Evolutionary conservation across 1,140 invertebrate genomes (phyloP).

Genomic region (Saccostrea cuccullata): DNA sequence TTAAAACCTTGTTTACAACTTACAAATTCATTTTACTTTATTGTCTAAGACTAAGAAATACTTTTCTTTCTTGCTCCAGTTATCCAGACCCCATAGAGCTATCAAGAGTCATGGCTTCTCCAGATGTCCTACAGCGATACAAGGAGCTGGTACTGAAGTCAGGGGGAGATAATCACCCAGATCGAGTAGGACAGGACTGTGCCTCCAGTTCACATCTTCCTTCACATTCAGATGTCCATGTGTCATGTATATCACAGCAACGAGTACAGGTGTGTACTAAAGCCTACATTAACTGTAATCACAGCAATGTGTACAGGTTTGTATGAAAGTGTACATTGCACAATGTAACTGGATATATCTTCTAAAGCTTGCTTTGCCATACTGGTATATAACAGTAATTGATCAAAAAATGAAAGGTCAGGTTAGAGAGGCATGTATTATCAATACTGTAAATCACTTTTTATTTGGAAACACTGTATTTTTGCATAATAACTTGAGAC

Average conservation of each 20-base stretch:
- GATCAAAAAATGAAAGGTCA: neutral
- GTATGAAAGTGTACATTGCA: neutral
- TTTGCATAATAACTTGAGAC: too few species aligned
- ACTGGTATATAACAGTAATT: too few species aligned
- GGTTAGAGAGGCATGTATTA: neutral
- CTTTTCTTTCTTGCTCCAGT: constrained; percentile 41
- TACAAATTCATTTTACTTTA: neutral
- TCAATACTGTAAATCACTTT: neutral
- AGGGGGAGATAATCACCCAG: constrained; percentile 57
- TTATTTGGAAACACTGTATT: too few species aligned
- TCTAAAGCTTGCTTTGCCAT: too few species aligned
- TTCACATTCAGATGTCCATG: constrained; percentile 79
- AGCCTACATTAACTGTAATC: neutral
- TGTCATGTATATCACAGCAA: constrained; percentile 75
- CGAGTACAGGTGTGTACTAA: constrained; percentile 75
- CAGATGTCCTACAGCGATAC: constrained; percentile 56
- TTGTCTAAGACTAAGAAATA: neutral
- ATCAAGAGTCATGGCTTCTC: neutral
- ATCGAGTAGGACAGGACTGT: constrained; percentile 72
- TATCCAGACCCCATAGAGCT: constrained; percentile 30
- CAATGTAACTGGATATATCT: neutral
- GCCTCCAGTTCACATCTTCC: constrained; percentile 79
- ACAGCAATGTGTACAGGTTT: neutral
- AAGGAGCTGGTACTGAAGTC: constrained; percentile 54
- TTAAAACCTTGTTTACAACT: too few species aligned